Evolutionary conservation across 1,140 invertebrate species (phyloP).

Genomic region (Hycleus cichorii): DNA sequence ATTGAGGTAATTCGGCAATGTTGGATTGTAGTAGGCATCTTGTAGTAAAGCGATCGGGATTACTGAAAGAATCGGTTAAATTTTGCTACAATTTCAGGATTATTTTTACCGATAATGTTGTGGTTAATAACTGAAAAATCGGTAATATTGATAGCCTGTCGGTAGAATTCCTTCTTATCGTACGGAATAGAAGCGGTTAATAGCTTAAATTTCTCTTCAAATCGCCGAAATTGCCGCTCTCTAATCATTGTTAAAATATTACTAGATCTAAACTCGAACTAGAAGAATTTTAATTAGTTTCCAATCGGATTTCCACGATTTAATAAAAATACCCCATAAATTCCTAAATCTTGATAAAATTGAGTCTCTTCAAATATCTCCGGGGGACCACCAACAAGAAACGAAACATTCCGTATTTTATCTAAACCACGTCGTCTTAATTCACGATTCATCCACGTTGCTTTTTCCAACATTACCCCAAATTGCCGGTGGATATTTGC

Average conservation of each 20-base stretch:
- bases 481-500: background rate
- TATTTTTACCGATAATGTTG: constrained; percentile 2
- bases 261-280: constrained; percentile 6
- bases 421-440: background rate
- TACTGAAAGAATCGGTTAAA: background rate
- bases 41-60: constrained; percentile 1
- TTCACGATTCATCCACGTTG: constrained; percentile 5
- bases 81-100: background rate
- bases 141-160: constrained; percentile 3
- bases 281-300: background rate
- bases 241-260: constrained; percentile 3
- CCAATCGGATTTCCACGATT: background rate
- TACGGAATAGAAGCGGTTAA: background rate
- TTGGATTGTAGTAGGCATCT: constrained; percentile 1
- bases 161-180: constrained; percentile 1
- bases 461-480: background rate
- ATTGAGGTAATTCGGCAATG: constrained; percentile 5
- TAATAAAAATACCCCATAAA: background rate
- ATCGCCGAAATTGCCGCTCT: background rate
- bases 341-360: constrained; percentile 3
- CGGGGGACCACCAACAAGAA: constrained; percentile 10
- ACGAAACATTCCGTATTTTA: constrained; percentile 6
- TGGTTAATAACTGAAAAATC: constrained; percentile 5
- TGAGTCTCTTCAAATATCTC: constrained; percentile 3
- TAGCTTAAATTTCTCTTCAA: background rate